Conservation (phyloP, 1,140 invertebrate species). For the Tribolium madens region DNA sequence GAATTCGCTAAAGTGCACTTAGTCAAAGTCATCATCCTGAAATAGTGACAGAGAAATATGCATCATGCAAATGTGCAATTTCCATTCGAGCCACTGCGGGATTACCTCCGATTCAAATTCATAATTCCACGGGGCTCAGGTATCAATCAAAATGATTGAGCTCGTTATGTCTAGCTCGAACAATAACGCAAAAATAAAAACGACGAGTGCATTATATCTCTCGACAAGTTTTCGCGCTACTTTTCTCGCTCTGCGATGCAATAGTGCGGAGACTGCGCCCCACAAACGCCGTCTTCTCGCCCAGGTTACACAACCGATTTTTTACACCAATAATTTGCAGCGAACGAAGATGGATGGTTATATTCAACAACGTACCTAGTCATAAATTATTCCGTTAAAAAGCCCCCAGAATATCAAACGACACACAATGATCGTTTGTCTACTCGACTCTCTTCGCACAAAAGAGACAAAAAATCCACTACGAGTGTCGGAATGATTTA, state of each 20-base stretch:
- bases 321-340: conserved; percentile 24
- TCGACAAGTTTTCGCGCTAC: conserved; percentile 10
- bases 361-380: conserved; percentile 34
- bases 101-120: conserved; percentile 49
- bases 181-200: conserved; percentile 33
- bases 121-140: conserved; percentile 47
- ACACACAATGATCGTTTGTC: conserved; percentile 2
- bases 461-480: not conserved
- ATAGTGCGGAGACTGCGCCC: not conserved
- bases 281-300: not conserved
- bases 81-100: conserved; percentile 49
- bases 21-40: conserved; percentile 50
- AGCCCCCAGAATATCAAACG: conserved; percentile 16
- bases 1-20: conserved; percentile 46
- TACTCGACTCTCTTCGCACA: not conserved
- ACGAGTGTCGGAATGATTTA: not conserved
- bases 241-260: not conserved
- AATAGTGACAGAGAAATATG: conserved; percentile 50
- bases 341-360: conserved; percentile 33
- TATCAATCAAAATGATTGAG: conserved; percentile 50
- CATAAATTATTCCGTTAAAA: conserved; percentile 28
- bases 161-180: conserved; percentile 22
- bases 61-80: conserved; percentile 55
- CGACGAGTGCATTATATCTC: conserved; percentile 22
- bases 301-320: not conserved